phyloP scores from a whole-genome alignment of 2,888 invertebrate species.

The Neoascia interrupta region DNA sequence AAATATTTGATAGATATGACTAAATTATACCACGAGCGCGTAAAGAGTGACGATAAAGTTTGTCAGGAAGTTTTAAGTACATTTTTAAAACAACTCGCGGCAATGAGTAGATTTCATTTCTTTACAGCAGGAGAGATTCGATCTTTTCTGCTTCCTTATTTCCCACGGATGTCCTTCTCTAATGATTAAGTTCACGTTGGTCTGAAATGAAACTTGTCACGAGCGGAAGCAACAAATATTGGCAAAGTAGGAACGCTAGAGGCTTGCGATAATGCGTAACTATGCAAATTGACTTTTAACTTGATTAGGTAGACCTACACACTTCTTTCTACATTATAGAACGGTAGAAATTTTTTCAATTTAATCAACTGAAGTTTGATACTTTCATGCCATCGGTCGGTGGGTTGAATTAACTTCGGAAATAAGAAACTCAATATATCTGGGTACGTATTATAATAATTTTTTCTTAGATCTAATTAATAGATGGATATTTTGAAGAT shows the following conservation, averaged over 20 bases:
- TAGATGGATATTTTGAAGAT: too few relatives aligned
- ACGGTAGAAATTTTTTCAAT: slow-evolving; percentile 7
- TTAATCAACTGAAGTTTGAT: slow-evolving; percentile 56
- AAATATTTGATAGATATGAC: too few relatives aligned
- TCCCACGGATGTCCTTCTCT: slow-evolving; percentile 54
- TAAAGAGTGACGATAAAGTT: background rate
- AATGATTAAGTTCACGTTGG: slow-evolving; percentile 57
- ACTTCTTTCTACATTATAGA: too few relatives aligned
- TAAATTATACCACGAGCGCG: too few relatives aligned
- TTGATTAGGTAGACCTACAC: slow-evolving; percentile 50
- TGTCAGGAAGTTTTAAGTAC: too few relatives aligned
- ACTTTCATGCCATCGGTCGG: too few relatives aligned
- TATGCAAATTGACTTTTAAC: slow-evolving; percentile 54
- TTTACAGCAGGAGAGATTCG: slow-evolving; percentile 1
- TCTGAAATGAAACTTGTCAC: slow-evolving; percentile 1
- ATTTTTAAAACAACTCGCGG: slow-evolving; percentile 48
- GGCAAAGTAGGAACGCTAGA: slow-evolving; percentile 36
- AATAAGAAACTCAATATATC: too few relatives aligned
- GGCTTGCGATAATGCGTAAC: slow-evolving; percentile 52
- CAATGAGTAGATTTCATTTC: slow-evolving; percentile 3
- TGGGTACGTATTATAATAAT: too few relatives aligned
- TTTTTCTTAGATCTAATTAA: too few relatives aligned
- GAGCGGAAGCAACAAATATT: slow-evolving; percentile 15
- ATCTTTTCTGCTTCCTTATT: slow-evolving; percentile 19
- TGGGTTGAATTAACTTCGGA: too few relatives aligned